Percentiles rank a stretch among this genome's conserved stretches.
These are phyloP conservation scores for Drosophila gaucha DNA, from an alignment of 2,888 invertebrate species.

Conservation along the genomic window DNA sequence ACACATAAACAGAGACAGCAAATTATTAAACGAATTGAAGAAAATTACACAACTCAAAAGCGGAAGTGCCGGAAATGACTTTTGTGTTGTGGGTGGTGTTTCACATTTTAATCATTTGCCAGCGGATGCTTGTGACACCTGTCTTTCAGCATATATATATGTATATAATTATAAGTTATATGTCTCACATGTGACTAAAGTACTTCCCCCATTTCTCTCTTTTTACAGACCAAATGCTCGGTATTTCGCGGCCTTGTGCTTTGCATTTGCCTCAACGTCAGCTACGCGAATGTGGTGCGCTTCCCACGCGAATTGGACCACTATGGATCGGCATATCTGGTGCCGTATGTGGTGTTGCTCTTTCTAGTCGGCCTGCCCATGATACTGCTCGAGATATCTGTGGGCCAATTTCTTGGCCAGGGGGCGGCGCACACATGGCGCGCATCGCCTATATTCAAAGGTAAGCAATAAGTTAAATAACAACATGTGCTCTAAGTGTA, in stretches of 20 bases:
- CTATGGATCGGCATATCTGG: conserved; percentile 83
- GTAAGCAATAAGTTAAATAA: conserved; percentile 61
- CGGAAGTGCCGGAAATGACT: conserved; percentile 73
- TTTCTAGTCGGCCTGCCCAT: conserved; percentile 85
- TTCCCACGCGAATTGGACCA: conserved; percentile 85
- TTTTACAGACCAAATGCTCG: conserved; percentile 84
- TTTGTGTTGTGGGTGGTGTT: conserved; percentile 42
- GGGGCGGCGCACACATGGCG: conserved; percentile 85
- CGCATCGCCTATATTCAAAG: conserved; percentile 85
- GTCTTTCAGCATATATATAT: conserved; percentile 5
- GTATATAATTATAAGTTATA: not conserved
- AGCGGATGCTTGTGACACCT: conserved; percentile 39
- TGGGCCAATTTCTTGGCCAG: conserved; percentile 85
- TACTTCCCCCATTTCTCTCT: conserved; percentile 4
- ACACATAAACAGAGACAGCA: conserved; percentile 53
- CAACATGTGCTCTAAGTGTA: not conserved
- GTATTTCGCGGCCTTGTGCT: conserved; percentile 84
- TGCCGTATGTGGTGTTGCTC: conserved; percentile 84
- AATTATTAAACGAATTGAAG: conserved; percentile 12
- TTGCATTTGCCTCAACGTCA: conserved; percentile 84
- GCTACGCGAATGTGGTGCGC: conserved; percentile 84
- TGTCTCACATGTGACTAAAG: conserved; percentile 20
- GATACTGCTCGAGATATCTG: conserved; percentile 84
- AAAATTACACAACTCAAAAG: conserved; percentile 70
- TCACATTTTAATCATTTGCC: conserved; percentile 4